Evolutionary conservation across 1,140 invertebrate species (phyloP), one percentile per base, ranked within the genome.

Genomic region (Diabrotica virgifera): DNA sequence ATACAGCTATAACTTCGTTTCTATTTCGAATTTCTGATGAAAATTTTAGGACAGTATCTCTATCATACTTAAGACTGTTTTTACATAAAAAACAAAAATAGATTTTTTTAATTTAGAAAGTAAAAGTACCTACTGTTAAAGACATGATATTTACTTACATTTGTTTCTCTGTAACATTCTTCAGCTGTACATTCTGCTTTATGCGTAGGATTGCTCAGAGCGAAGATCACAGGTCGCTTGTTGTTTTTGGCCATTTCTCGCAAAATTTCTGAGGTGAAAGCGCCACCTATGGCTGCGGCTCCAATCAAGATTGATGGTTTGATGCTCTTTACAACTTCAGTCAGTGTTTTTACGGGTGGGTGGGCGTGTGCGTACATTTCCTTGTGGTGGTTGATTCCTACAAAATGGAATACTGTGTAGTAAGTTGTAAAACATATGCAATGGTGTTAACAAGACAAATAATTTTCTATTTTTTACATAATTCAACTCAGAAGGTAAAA

Each of bases 111-210:
- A n/a, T n/a, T n/a, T n/a, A n/a, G n/a, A n/a, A n/a, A n/a, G n/a
- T n/a, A n/a, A n/a, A n/a, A n/a, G n/a, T n/a, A n/a, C n/a, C n/a
- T n/a, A n/a, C n/a, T n/a, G n/a, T n/a, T 52, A 52, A 52, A 52
- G 5, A n/a, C 10, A 52, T 11, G 8, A 7, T 52, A 52, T 11
- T n/a, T 63, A 74, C 77, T 81, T 79, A 91, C 91, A 74, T 95
- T 84, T 2, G 95, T 96, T 72, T 89, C 78, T 50, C 79, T 86
- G 76, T 97, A 98, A 3, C 95, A 95, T 75, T 95, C 85, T 79
- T 96, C 93, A 13, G 96, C 96, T n/a, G 96, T 98, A 76, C 96
- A 98, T 80, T 99, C 96, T 5, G 96, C 95, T 82, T 97, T 96
- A 77, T 86, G 89, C 9, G 96, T 99, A 52, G 96, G 96, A 83